Evolutionary conservation across 2,888 invertebrate species (phyloP), one percentile per base, ranked within the genome.

Genomic region (Allacma fusca): DNA sequence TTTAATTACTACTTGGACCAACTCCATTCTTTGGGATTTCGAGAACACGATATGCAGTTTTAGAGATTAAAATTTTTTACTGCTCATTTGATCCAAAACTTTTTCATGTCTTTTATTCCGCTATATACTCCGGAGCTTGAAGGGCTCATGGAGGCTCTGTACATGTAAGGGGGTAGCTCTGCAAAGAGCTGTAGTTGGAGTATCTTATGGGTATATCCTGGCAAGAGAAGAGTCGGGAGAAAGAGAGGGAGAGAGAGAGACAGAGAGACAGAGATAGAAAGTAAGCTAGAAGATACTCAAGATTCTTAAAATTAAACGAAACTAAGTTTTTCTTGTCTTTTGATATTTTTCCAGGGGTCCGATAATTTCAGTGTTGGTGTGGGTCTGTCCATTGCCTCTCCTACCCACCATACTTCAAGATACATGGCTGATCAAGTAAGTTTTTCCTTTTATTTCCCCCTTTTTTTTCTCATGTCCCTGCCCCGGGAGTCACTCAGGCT

Each of bases 341-440:
- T 76, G 75, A 65, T 72, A 73, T 77, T 57, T 80, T 80, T 78
- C 67, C 80, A 83, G 82, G 83, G 82, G 74, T 81, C 83, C 72
- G 82, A 83, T 79, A 82, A 83, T 78, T 82, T 83, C 80, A 81
- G 80, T 78, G 82, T 82, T 76, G 50, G 50, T 50, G 50, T 83
- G 79, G 83, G 83, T 65, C 78, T 83, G 80, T 82, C 83, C 62
- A 82, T 83, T 67, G 82, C 83, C 34, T 81, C 81, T 74, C 81
- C 83, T 34, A 78, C 81, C 34, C 83, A 83, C 74, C 81, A 83
- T 76, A 80, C 81, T 26, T 80, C 81, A 43, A 81, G 83, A 81
- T 83, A 83, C 80, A 83, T 83, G 83, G 82, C 82, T 71, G 83
- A 83, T 81, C 83, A 83, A 80, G 83, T 83, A 80, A 81, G 81